A percentile compares a stretch with the other conserved stretches of the same genome.
Conservation (phyloP, 2,113 vertebrate species). For the Smithornis capensis region DNA sequence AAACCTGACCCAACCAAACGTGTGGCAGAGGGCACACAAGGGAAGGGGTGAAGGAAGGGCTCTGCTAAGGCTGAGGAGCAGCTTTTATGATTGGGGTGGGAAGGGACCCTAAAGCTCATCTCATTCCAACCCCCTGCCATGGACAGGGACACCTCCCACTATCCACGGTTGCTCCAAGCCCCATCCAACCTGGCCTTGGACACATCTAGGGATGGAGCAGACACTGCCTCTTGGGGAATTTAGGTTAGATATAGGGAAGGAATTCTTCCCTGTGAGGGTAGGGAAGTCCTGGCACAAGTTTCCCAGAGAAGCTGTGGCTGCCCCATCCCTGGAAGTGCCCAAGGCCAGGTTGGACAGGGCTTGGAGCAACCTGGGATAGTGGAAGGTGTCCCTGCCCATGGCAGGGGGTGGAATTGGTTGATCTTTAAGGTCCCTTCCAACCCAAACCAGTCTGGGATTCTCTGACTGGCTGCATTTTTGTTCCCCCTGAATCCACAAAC, state of each 20-base stretch:
- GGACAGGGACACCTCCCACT: not conserved
- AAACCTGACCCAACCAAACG: fast-evolving
- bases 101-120: fast-evolving
- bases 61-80: not conserved
- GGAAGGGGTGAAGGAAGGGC: not conserved
- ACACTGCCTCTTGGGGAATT: not conserved
- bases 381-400: not conserved
- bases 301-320: not conserved
- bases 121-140: fast-evolving
- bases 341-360: not conserved
- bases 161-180: not conserved
- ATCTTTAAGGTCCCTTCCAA: not conserved
- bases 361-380: not conserved
- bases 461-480: not conserved
- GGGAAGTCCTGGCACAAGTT: not conserved
- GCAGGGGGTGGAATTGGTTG: not conserved
- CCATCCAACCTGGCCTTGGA: not conserved
- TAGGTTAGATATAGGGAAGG: fast-evolving
- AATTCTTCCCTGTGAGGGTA: fast-evolving
- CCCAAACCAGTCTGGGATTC: not conserved
- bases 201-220: not conserved
- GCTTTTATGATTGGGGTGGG: not conserved
- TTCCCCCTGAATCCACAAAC: not conserved
- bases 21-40: fast-evolving
- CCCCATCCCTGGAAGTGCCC: not conserved